Conservation (phyloP, 2,888 invertebrate species). For the Cactoblastis cactorum region DNA sequence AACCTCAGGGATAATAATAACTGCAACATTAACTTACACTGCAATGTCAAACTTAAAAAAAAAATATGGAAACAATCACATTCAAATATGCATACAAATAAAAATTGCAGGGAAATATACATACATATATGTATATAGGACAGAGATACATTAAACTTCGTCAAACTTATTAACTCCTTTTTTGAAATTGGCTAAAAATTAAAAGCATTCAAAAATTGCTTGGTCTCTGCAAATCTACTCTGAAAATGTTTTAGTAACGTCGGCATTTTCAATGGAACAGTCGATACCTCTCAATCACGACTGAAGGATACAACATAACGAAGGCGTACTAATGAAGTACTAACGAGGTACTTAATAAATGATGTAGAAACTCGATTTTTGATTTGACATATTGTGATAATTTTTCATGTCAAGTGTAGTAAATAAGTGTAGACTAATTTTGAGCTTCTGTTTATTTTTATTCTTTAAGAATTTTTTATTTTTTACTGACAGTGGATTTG, state of each 20-base stretch:
- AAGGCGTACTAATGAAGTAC: conserved; percentile 18
- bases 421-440: background rate
- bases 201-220: background rate
- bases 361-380: background rate
- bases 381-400: background rate
- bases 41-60: too few species aligned
- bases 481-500: background rate
- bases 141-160: too few species aligned
- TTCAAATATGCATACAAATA: too few species aligned
- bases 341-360: conserved; percentile 16
- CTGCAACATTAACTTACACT: too few species aligned
- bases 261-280: conserved; percentile 15
- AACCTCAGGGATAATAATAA: too few species aligned
- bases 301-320: conserved; percentile 1
- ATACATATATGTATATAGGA: too few species aligned
- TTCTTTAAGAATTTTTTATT: background rate
- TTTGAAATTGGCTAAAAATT: too few species aligned
- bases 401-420: background rate
- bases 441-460: background rate
- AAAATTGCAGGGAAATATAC: too few species aligned
- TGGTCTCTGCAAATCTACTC: background rate
- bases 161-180: too few species aligned
- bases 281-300: conserved; percentile 15
- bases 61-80: too few species aligned
- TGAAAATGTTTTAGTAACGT: conserved; percentile 6